phyloP scores from a whole-genome alignment of 2,113 vertebrate species.

The Oceanodroma tethys region DNA sequence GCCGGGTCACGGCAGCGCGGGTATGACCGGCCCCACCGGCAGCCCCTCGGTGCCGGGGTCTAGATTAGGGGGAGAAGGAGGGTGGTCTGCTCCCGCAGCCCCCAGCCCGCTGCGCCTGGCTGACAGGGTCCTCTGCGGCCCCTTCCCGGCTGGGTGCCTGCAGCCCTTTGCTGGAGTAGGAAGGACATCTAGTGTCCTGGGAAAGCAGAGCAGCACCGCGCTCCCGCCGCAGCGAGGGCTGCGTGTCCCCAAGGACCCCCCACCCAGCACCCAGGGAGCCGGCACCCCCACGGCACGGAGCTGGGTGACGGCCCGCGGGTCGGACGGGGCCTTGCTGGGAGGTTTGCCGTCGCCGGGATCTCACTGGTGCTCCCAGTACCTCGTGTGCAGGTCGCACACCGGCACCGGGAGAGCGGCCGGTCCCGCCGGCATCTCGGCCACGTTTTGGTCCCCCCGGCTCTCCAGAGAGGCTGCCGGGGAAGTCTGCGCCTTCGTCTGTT shows the following conservation, averaged over 20 bases:
- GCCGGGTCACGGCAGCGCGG: background rate
- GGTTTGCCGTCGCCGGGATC: fast-evolving
- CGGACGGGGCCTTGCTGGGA: no score
- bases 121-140: no score
- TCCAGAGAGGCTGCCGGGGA: background rate
- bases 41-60: background rate
- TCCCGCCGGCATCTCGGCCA: background rate
- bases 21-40: fast-evolving
- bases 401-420: background rate
- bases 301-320: background rate
- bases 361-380: background rate
- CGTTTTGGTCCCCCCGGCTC: no score
- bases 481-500: fast-evolving
- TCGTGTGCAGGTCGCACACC: no score
- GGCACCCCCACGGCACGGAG: fast-evolving
- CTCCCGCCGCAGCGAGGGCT: background rate
- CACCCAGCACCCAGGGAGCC: background rate
- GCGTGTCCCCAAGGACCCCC: background rate
- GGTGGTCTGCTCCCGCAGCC: background rate
- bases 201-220: background rate
- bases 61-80: no score
- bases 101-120: background rate
- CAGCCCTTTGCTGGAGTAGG: background rate
- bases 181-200: conserved; percentile 35
- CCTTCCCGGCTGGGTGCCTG: background rate